Evolutionary conservation across 1,140 invertebrate genomes (phyloP).

Genomic region (Nasonia vitripennis): DNA sequence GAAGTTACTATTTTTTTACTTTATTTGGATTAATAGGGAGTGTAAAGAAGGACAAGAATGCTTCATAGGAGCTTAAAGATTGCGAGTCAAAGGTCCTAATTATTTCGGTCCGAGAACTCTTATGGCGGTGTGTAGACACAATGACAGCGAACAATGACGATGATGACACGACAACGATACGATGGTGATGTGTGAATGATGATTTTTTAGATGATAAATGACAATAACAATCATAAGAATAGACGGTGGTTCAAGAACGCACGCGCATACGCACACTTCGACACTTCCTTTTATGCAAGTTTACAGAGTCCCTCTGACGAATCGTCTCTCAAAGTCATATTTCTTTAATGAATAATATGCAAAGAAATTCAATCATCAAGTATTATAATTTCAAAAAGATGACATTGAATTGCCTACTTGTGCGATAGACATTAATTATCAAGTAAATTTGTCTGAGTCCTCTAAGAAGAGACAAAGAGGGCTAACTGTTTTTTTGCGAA

Average conservation of each 20-base stretch:
- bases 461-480: conserved; percentile 27
- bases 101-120: conserved; percentile 47
- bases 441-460: conserved; percentile 20
- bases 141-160: conserved; percentile 49
- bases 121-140: conserved; percentile 53
- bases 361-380: neutral
- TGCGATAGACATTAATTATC: conserved; percentile 1
- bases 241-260: conserved; percentile 35
- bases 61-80: conserved; percentile 46
- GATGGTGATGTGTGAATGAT: conserved; percentile 53
- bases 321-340: conserved; percentile 23
- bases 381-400: neutral
- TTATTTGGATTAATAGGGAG: conserved; percentile 30
- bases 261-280: conserved; percentile 22
- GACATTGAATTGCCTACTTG: neutral
- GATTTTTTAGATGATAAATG: conserved; percentile 40
- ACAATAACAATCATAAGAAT: conserved; percentile 44
- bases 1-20: conserved; percentile 9
- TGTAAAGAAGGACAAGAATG: conserved; percentile 47
- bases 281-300: conserved; percentile 13
- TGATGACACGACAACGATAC: conserved; percentile 51
- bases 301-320: conserved; percentile 10
- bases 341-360: neutral
- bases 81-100: conserved; percentile 47
- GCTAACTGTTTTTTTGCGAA: conserved; percentile 8